phyloP scores from a whole-genome alignment of 2,888 invertebrate species.

The Drosophila koepferae region DNA sequence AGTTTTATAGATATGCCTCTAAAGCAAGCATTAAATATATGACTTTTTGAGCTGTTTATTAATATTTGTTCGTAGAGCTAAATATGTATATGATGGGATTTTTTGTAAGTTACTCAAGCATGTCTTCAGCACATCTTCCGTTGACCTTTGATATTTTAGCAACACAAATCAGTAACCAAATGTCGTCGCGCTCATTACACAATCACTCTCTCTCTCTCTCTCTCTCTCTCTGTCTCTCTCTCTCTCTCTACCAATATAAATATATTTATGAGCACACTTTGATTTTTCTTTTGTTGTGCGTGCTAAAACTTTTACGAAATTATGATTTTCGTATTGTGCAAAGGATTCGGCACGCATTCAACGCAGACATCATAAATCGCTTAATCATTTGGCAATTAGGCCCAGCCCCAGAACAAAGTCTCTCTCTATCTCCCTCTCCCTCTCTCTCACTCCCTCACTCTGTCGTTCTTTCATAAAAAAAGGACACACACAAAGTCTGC shows the following conservation, averaged over 20 bases:
- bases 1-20: no score
- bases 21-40: no score
- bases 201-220: not conserved
- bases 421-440: conserved; percentile 1
- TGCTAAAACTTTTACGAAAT: conserved; percentile 74
- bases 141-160: conserved; percentile 53
- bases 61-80: not conserved
- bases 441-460: conserved; percentile 9
- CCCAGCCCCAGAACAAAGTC: conserved; percentile 54
- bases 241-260: not conserved
- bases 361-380: conserved; percentile 85
- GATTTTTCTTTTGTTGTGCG: conserved; percentile 63
- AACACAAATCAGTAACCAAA: conserved; percentile 35
- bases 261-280: conserved; percentile 17
- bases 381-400: conserved; percentile 86
- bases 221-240: not conserved
- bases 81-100: not conserved
- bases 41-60: no score
- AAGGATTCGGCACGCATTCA: conserved; percentile 71
- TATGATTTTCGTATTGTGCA: conserved; percentile 68
- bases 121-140: conserved; percentile 21
- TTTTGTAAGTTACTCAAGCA: not conserved
- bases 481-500: conserved; percentile 34
- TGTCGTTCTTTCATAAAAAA: conserved; percentile 31
- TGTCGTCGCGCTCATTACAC: conserved; percentile 41